Evolutionary conservation across 2,888 invertebrate genomes (phyloP).

Genomic region (Chelonus formosanus): DNA sequence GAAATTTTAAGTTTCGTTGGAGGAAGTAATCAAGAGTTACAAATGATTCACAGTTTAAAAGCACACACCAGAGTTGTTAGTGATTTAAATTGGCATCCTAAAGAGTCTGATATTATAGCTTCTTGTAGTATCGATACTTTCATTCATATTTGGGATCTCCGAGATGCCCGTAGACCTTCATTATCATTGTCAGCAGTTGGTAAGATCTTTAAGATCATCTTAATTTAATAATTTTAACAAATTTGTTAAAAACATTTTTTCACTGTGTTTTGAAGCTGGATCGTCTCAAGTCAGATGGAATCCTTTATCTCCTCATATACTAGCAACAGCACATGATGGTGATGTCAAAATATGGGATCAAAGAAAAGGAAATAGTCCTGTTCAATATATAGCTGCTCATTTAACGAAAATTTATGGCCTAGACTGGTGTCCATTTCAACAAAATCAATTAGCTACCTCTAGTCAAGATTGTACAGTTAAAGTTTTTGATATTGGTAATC

Average conservation of each 20-base stretch:
- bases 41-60: slow-evolving; percentile 76
- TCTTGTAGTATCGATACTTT: slow-evolving; percentile 95
- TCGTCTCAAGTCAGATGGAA: slow-evolving; percentile 97
- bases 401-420: slow-evolving; percentile 87
- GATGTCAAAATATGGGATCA: slow-evolving; percentile 97
- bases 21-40: slow-evolving; percentile 70
- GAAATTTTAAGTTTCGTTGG: slow-evolving; percentile 85
- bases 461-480: slow-evolving; percentile 96
- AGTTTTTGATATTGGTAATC: slow-evolving; percentile 90
- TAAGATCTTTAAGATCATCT: slow-evolving; percentile 62
- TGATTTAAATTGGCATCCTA: slow-evolving; percentile 91
- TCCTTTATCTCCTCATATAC: slow-evolving; percentile 79
- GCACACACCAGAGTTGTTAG: slow-evolving; percentile 88
- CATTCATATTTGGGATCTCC: slow-evolving; percentile 92
- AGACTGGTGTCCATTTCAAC: slow-evolving; percentile 90
- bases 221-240: not conserved
- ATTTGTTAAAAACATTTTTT: no score
- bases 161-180: slow-evolving; percentile 84
- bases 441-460: slow-evolving; percentile 87
- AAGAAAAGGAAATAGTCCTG: slow-evolving; percentile 84
- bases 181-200: slow-evolving; percentile 89
- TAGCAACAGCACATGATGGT: slow-evolving; percentile 95
- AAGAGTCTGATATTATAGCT: slow-evolving; percentile 79
- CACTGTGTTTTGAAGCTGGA: slow-evolving; percentile 70
- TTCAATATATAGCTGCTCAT: slow-evolving; percentile 94